Percentiles rank a stretch among this genome's conserved stretches.
phyloP scores from a whole-genome alignment of 2,113 vertebrate species.

The Chaetodon trifascialis region DNA sequence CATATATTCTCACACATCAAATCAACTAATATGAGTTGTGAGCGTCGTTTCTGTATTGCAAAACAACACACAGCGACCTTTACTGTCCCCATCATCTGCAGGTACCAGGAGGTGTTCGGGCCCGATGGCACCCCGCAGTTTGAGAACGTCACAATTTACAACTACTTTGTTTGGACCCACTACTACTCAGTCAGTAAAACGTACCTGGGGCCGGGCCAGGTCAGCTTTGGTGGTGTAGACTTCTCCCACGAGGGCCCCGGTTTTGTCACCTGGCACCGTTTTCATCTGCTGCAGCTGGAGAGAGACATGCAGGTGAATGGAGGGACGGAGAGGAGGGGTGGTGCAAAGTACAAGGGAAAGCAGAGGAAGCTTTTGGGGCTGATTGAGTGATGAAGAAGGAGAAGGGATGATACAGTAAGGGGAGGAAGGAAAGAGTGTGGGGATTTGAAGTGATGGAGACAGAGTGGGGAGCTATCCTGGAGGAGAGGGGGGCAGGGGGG shows the following conservation, averaged over 20 bases:
- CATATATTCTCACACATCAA: not conserved
- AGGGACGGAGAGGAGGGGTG: not conserved
- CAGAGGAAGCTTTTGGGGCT: not conserved
- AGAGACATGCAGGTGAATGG: conserved; percentile 92
- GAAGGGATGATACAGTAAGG: not conserved
- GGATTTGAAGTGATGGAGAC: conserved; percentile 18
- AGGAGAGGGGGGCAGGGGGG: not conserved
- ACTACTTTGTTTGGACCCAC: conserved; percentile 98
- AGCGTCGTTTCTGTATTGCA: not conserved
- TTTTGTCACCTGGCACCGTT: conserved; percentile 98
- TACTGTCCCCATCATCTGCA: conserved; percentile 32
- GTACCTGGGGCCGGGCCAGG: conserved; percentile 90
- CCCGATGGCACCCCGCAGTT: conserved; percentile 91
- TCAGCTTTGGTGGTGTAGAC: conserved; percentile 92
- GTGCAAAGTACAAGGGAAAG: not conserved
- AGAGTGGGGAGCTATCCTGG: not conserved
- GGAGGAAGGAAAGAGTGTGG: conserved; percentile 2
- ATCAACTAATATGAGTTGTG: not conserved
- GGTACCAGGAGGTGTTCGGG: conserved; percentile 87
- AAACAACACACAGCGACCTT: conserved; percentile 13
- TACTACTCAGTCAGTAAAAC: conserved; percentile 98
- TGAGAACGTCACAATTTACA: conserved; percentile 95
- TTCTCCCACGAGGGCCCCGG: conserved; percentile 98
- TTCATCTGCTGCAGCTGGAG: conserved; percentile 94
- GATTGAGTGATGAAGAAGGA: conserved; percentile 16